phyloP scores from a whole-genome alignment of 1,140 invertebrate genomes.

The Pachyrhynchus sulphureomaculatus region DNA sequence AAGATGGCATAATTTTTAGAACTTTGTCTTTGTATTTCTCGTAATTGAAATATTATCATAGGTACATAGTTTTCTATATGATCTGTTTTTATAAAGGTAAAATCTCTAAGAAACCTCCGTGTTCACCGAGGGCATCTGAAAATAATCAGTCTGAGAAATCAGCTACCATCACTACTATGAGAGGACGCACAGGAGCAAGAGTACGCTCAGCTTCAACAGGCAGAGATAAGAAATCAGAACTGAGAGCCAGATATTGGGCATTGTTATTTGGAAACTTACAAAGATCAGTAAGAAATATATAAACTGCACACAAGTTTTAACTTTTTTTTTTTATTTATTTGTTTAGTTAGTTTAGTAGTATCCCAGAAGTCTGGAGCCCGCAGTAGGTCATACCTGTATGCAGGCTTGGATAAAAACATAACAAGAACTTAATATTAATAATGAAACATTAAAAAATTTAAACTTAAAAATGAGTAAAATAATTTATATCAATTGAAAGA shows the following conservation, averaged over 20 bases:
- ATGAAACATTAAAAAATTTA: no score
- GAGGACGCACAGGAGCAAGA: conserved; percentile 55
- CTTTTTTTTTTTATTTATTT: background rate
- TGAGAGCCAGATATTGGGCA: conserved; percentile 91
- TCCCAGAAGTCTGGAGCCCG: no score
- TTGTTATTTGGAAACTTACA: conserved; percentile 92
- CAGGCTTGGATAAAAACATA: no score
- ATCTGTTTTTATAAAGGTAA: conserved; percentile 53
- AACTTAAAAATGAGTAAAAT: no score
- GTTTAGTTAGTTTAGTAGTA: background rate
- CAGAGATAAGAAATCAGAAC: conserved; percentile 82
- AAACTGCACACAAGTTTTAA: no score
- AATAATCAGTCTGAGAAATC: conserved; percentile 35
- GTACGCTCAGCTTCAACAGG: conserved; percentile 82
- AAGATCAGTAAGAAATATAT: conserved; percentile 82
- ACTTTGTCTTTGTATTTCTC: no score
- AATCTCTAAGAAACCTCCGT: conserved; percentile 66
- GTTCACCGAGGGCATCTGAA: conserved; percentile 45
- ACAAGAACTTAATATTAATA: no score
- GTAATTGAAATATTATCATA: no score
- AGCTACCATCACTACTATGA: conserved; percentile 21
- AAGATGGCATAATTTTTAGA: no score
- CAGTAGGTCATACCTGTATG: no score
- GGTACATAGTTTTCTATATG: no score
- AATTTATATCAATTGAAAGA: no score